phyloP scores from a whole-genome alignment of 37 sponge, comb jelly and placozoan species.

The Bolinopsis microptera region DNA sequence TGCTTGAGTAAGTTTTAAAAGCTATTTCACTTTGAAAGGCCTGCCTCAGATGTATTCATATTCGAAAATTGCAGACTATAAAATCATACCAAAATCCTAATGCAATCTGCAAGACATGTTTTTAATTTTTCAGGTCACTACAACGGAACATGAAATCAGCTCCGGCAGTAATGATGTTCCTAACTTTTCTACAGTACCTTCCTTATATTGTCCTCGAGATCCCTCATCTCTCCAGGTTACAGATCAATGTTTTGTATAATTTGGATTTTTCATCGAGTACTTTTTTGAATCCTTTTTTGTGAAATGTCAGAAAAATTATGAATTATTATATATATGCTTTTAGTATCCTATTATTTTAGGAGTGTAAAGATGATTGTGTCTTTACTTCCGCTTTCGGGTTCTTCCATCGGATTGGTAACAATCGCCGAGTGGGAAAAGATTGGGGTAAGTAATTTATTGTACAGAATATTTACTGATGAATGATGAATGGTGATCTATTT shows the following conservation, averaged over 20 bases:
- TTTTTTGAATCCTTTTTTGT: no score
- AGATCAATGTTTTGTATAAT: no score
- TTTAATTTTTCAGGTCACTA: background rate
- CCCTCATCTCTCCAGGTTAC: background rate
- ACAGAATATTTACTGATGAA: background rate
- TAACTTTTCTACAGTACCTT: background rate
- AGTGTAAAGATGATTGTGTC: conserved; percentile 70
- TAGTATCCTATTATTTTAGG: conserved; percentile 35
- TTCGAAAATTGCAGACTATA: no score
- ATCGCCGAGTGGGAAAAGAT: conserved; percentile 70
- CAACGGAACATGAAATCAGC: background rate
- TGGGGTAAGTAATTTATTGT: background rate
- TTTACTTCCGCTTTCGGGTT: conserved; percentile 77
- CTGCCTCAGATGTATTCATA: no score
- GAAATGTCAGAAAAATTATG: no score
- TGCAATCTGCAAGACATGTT: no score
- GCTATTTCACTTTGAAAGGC: no score
- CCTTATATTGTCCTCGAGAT: background rate
- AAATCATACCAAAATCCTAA: no score
- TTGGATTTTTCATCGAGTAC: no score
- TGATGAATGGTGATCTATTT: background rate
- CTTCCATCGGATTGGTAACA: conserved; percentile 70
- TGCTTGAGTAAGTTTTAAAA: no score
- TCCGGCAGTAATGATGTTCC: background rate
- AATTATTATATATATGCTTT: no score